Conservation (phyloP, 1,140 invertebrate species). For the Bactericera cockerelli region DNA sequence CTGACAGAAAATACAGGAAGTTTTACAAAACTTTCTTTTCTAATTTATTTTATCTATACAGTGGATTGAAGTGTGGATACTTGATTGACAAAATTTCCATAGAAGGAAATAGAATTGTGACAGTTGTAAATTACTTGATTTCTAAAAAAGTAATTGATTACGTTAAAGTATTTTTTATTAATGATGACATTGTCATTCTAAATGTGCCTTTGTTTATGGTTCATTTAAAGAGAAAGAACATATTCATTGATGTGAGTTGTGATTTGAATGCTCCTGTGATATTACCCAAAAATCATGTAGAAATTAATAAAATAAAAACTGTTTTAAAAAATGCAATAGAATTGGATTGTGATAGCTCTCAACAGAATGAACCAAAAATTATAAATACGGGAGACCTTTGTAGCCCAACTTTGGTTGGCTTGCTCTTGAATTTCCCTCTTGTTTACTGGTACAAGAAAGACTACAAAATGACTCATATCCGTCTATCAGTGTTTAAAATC, state of each 20-base stretch:
- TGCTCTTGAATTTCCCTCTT: constrained; percentile 19
- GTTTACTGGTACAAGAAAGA: constrained; percentile 18
- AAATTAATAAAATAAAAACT: constrained; percentile 3
- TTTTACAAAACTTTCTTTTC: constrained; percentile 11
- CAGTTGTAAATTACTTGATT: constrained; percentile 13
- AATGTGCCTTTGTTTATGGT: constrained; percentile 1
- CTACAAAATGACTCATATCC: not conserved
- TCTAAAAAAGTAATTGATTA: constrained; percentile 8
- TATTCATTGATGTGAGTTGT: constrained; percentile 15
- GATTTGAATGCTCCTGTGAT: constrained; percentile 6
- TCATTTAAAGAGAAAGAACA: constrained; percentile 6
- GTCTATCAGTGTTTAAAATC: constrained; percentile 3
- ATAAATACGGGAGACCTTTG: constrained; percentile 12
- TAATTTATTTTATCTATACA: constrained; percentile 17
- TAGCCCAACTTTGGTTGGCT: constrained; percentile 17
- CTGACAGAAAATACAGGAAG: constrained; percentile 8
- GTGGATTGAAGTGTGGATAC: constrained; percentile 20
- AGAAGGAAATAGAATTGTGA: not conserved
- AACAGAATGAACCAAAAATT: not conserved
- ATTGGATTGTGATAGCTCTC: not conserved
- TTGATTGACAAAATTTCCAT: constrained; percentile 20
- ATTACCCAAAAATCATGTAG: not conserved
- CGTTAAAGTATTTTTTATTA: constrained; percentile 11
- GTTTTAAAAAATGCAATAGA: constrained; percentile 1
- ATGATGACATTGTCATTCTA: constrained; percentile 17